Base-by-base conservation (phyloP, 2,888 invertebrate species). In the Patella ulyssiponensis region DNA sequence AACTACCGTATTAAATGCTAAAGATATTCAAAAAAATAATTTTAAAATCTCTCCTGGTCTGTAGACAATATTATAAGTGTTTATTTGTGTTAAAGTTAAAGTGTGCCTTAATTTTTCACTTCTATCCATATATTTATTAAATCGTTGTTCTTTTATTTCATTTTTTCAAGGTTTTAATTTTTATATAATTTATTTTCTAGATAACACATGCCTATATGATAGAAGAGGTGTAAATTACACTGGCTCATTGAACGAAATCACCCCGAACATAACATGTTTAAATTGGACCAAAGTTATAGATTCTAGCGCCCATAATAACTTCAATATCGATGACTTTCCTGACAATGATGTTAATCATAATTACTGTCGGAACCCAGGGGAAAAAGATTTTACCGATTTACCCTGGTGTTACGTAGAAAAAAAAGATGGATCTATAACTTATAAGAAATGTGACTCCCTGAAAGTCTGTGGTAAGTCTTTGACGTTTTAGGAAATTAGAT, bases 311-410 rank as follows among this genome's bases (percentile, higher is more conserved):
- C 11, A 64, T 23, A 69, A 71, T 20, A 44, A 70, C 15, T 74
- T 79, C 75, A 75, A 77, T 77, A 77, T 52, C 33, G 77, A 83
- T 51, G 69, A 69, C n/a, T 85, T 82, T 75, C 83, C 84, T 11
- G 78, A 83, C 77, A 84, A 83, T 7, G 81, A 85, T 14, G 52
- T 75, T 11, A 81, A 82, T 9, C 79, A 82, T 27, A 83, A 80
- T 51, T 86, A 83, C 72, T 82, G 84, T 69, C 84, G 87, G 4
- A 85, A 83, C 27, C 82, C 84, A 27, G 72, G 76, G 0, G 53
- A 75, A 11, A 70, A 79, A 4, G 77, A 77, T n/a, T 69, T 77
- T 33, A 74, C 80, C 12, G 80, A 77, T 70, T 33, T 78, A 15
- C 79, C 79, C 15, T 86, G 86, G 86, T 82, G 82, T 64, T 83